Conservation (phyloP, 2,888 invertebrate genomes). For the Eustalomyia histrio region DNA sequence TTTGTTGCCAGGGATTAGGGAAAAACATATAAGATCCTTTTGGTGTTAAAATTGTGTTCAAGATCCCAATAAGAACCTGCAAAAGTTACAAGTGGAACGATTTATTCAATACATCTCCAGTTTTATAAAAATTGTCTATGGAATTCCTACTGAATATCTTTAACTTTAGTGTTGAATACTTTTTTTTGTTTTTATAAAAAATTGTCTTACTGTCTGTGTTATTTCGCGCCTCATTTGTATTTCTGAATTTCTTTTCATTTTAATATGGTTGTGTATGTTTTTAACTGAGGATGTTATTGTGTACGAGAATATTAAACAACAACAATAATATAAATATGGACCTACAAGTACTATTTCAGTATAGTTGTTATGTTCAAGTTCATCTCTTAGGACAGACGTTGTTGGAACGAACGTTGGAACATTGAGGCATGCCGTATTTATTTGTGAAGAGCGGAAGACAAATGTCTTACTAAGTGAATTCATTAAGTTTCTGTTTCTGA, state of each 20-base stretch:
- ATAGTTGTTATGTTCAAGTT: constrained; percentile 54
- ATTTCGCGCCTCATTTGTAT: constrained; percentile 59
- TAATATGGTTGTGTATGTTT: constrained; percentile 25
- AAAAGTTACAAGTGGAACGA: not conserved
- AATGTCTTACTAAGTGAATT: constrained; percentile 68
- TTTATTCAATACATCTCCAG: not conserved
- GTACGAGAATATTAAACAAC: not conserved
- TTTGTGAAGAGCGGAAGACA: constrained; percentile 65
- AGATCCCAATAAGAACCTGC: no score
- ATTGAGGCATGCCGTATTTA: constrained; percentile 16
- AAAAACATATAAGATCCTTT: no score
- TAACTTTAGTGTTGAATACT: not conserved
- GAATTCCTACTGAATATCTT: constrained; percentile 37
- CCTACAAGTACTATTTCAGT: constrained; percentile 35
- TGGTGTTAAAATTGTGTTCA: no score
- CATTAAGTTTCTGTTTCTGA: constrained; percentile 62
- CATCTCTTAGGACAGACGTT: constrained; percentile 40
- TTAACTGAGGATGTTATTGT: constrained; percentile 37
- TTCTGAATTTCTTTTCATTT: not conserved
- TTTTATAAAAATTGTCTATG: constrained; percentile 14
- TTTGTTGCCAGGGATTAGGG: no score
- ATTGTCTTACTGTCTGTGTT: constrained; percentile 44
- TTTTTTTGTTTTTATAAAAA: not conserved
- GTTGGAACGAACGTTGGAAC: constrained; percentile 1
- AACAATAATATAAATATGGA: constrained; percentile 31